phyloP scores from a whole-genome alignment of 1,140 invertebrate genomes.

The Coptotermes formosanus region DNA sequence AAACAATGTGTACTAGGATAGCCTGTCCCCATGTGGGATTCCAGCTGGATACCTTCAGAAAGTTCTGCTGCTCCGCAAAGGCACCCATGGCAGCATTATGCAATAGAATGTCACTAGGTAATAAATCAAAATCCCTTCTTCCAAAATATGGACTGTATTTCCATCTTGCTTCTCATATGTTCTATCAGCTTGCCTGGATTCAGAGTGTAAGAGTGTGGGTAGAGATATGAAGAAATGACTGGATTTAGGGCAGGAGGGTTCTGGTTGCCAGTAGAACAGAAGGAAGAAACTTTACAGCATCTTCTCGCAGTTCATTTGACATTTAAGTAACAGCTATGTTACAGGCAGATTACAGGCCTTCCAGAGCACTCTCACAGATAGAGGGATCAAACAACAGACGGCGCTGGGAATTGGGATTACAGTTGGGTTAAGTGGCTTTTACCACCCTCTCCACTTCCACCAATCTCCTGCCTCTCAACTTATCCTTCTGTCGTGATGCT shows the following conservation, averaged over 20 bases:
- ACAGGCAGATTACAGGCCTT: background rate
- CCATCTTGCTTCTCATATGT: background rate
- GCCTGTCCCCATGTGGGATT: too few relatives aligned
- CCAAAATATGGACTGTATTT: background rate
- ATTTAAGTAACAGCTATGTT: conserved; percentile 4
- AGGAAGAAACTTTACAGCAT: background rate
- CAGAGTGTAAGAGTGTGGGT: background rate
- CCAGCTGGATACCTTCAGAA: too few relatives aligned
- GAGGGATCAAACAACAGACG: background rate
- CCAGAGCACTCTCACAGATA: background rate
- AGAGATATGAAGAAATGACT: background rate
- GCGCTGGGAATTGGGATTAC: conserved; percentile 7
- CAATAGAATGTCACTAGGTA: background rate
- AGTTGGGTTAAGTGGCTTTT: background rate
- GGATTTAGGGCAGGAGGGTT: background rate
- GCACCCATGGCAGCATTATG: background rate
- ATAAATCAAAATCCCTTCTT: background rate
- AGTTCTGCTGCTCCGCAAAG: too few relatives aligned
- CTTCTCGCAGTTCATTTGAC: background rate
- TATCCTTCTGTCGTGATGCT: background rate
- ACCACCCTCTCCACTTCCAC: background rate
- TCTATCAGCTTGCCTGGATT: background rate
- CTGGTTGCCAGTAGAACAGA: background rate
- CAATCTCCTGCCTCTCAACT: background rate
- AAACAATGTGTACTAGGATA: too few relatives aligned